Evolutionary conservation across 2,888 invertebrate species (phyloP), one percentile per base, ranked within the genome.

Genomic region (Oligia fasciuncula): DNA sequence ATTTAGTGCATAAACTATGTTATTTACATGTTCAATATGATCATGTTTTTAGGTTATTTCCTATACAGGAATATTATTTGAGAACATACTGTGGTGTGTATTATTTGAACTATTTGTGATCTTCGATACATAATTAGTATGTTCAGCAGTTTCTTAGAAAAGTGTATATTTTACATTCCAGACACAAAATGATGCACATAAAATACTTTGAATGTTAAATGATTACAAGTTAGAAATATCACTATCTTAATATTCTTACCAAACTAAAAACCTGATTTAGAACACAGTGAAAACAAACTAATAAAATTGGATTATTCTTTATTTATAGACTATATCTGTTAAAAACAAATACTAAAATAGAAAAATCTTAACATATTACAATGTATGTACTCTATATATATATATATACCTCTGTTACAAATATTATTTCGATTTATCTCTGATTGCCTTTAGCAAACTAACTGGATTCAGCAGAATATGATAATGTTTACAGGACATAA

Each of bases 1-100:
- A 57, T 35, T 23, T 8, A 43, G 14, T 69, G 13, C n/a, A 6
- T 35, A 35, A 9, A 23, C 35, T 43, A n/a, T 8, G 11, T 23
- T 78, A 46, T 72, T 72, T 68, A 49, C 35, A 73, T 68, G 35
- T 60, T 73, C 49, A 51, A 29, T 62, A 79, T 14, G 23, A 81
- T 69, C 68, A 84, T 69, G 51, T 57, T 80, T 81, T 79, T 79
- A 84, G 84, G 84, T 84, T 82, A 79, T 73, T 65, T 51, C 78
- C 13, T 62, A 62, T 14, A 35, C 19, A 60, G 19, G 11, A 54
- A 71, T 51, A 62, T 23, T 65, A 49, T 51, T 71, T 68, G 14
- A 63, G 43, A 40, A 46, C 35, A 62, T 40, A 14, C 14, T 46
- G 57, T 0, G 0, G 1, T 35, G 46, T 62, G 14, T n/a, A 62